phyloP scores from a whole-genome alignment of 53 echinoderm and acorn worm species.

The Actinopyga echinites region DNA sequence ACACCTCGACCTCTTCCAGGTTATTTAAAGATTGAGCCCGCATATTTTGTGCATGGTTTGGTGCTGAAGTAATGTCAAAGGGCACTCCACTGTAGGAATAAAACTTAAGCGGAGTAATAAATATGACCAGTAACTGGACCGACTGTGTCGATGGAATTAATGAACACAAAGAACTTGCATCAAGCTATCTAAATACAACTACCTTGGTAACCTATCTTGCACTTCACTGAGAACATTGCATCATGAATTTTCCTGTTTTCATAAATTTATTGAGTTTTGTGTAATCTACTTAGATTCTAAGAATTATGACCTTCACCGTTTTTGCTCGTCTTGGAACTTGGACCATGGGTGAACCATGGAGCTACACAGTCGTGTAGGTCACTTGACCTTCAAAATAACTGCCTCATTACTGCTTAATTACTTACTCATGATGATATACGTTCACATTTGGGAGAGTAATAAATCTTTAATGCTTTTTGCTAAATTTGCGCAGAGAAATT shows the following conservation, averaged over 20 bases:
- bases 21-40: conserved; percentile 37
- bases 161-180: conserved; percentile 59
- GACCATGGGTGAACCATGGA: too few species aligned
- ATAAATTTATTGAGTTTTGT: conserved; percentile 54
- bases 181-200: conserved; percentile 60
- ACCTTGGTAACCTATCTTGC: conserved; percentile 39
- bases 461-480: too few species aligned
- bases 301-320: too few species aligned
- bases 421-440: too few species aligned
- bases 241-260: conserved; percentile 44
- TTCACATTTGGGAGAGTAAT: too few species aligned
- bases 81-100: conserved; percentile 53
- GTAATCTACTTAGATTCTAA: conserved; percentile 66
- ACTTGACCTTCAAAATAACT: too few species aligned
- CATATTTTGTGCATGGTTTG: conserved; percentile 29
- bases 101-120: conserved; percentile 56
- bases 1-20: conserved; percentile 39
- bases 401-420: too few species aligned
- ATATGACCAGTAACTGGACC: conserved; percentile 44
- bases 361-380: too few species aligned
- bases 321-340: too few species aligned
- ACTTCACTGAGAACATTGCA: conserved; percentile 37
- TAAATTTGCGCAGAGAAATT: too few species aligned
- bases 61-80: conserved; percentile 66
- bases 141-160: conserved; percentile 49